Conservation (phyloP, 2,888 invertebrate genomes). For the Zygaena filipendulae region DNA sequence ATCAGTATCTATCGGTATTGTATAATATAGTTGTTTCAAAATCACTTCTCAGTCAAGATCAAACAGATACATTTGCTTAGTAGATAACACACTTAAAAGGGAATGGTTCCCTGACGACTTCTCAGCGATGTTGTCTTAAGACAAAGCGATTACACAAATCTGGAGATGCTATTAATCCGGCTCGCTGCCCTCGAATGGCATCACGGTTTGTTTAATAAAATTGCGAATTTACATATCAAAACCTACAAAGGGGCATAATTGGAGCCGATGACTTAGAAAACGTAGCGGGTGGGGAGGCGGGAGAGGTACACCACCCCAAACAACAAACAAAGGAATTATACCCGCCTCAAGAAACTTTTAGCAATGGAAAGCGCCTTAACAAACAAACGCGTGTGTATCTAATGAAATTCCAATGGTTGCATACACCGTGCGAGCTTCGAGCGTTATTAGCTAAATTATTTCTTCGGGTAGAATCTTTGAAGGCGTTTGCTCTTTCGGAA, state of each 20-base stretch:
- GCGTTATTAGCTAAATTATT: constrained; percentile 67
- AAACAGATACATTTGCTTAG: constrained; percentile 23
- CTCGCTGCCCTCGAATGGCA: constrained; percentile 66
- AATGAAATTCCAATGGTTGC: constrained; percentile 70
- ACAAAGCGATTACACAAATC: constrained; percentile 69
- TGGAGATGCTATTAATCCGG: constrained; percentile 68
- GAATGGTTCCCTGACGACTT: constrained; percentile 51
- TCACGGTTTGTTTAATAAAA: constrained; percentile 70
- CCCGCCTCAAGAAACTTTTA: constrained; percentile 70
- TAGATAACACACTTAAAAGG: constrained; percentile 26
- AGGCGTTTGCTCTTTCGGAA: constrained; percentile 66
- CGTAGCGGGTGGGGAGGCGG: constrained; percentile 56
- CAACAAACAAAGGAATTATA: constrained; percentile 69
- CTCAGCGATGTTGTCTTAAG: constrained; percentile 60
- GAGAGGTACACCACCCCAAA: constrained; percentile 55
- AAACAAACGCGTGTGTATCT: constrained; percentile 69
- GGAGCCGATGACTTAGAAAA: constrained; percentile 70
- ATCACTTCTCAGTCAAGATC: too few species aligned
- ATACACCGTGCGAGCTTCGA: constrained; percentile 59
- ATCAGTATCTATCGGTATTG: too few species aligned
- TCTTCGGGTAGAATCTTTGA: constrained; percentile 64
- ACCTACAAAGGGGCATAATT: constrained; percentile 70
- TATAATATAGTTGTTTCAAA: too few species aligned
- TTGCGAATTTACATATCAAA: constrained; percentile 70
- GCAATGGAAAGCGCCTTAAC: constrained; percentile 70